Evolutionary conservation across 2,888 invertebrate species (phyloP).

Genomic region (Chaitophorus viminalis): DNA sequence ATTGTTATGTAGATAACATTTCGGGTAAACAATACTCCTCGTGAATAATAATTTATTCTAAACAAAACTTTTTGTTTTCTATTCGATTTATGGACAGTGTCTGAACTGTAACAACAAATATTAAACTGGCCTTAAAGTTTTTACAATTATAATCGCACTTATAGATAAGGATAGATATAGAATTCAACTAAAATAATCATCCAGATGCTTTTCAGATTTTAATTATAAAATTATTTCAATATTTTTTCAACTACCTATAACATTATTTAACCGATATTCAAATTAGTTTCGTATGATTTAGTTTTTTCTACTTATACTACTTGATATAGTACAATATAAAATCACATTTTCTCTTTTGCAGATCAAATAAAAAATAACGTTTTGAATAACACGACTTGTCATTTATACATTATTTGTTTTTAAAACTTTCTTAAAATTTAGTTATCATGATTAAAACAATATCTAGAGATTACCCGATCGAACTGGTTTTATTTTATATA

Average conservation of each 20-base stretch:
- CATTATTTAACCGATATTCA: background rate
- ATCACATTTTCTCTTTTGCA: conserved; percentile 7
- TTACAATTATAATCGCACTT: background rate
- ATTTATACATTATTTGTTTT: background rate
- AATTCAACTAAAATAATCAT: background rate
- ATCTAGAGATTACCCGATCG: background rate
- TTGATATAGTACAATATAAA: background rate
- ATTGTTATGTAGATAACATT: conserved; percentile 3
- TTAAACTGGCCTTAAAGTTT: conserved; percentile 6
- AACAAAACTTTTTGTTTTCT: conserved; percentile 17
- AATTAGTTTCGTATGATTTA: background rate
- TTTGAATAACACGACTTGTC: background rate
- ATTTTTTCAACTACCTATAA: background rate
- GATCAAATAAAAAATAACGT: background rate
- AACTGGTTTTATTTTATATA: background rate
- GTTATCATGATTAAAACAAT: background rate
- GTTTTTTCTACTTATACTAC: background rate
- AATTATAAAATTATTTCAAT: no score
- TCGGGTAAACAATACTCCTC: conserved; percentile 12
- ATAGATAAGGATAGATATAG: background rate
- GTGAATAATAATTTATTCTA: conserved; percentile 12
- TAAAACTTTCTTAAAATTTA: background rate
- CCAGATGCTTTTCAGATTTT: background rate
- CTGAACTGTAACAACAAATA: background rate
- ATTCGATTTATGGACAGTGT: background rate